Conservation (phyloP, 2,113 vertebrate species). For the Isichthys henryi region DNA sequence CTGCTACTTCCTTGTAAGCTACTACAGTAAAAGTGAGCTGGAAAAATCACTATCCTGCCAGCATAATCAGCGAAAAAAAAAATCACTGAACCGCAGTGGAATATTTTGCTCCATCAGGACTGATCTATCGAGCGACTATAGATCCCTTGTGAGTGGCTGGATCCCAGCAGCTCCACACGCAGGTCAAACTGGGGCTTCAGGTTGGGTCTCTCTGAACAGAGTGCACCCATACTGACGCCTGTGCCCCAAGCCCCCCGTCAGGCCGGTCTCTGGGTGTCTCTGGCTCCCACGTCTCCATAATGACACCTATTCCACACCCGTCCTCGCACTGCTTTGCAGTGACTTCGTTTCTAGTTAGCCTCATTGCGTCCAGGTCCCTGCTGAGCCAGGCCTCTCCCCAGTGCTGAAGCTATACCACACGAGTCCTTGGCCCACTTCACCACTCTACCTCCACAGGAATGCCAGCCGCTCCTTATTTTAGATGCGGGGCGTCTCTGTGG, state of each 20-base stretch:
- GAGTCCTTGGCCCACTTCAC: constrained; percentile 70
- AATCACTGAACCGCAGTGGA: not conserved
- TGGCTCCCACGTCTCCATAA: not conserved
- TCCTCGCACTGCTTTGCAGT: not conserved
- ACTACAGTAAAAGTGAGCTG: not conserved
- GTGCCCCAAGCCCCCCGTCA: not conserved
- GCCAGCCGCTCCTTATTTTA: constrained; percentile 55
- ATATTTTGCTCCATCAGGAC: not conserved
- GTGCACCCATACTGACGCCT: not conserved
- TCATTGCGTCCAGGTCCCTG: constrained; percentile 32
- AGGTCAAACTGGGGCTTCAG: not conserved
- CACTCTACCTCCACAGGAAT: constrained; percentile 47
- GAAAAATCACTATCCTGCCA: not conserved
- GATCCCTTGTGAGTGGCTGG: not conserved
- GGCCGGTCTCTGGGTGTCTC: not conserved
- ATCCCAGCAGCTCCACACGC: not conserved
- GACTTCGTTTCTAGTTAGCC: constrained; percentile 39
- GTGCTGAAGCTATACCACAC: constrained; percentile 55
- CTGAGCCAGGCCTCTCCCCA: constrained; percentile 43
- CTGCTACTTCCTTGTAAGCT: not conserved
- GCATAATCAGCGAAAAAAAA: not conserved
- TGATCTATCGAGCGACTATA: not conserved
- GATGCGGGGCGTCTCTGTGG: constrained; percentile 50
- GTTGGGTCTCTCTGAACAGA: not conserved
- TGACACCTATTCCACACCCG: not conserved